Evolutionary conservation across 2,888 invertebrate species (phyloP).

Genomic region (Parnassius orleans): DNA sequence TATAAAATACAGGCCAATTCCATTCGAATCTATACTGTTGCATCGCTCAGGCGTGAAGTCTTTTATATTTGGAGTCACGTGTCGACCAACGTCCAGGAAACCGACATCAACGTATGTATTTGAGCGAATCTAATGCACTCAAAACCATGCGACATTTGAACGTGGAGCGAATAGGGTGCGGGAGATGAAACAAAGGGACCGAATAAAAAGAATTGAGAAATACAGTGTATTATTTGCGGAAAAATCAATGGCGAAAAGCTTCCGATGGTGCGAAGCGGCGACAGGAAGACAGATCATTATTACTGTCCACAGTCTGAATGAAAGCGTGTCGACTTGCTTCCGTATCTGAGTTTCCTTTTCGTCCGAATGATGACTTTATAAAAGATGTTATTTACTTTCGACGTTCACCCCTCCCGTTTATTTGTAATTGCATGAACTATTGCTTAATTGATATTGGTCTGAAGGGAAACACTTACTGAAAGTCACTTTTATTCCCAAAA

Average conservation of each 20-base stretch:
- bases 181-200: slow-evolving; percentile 39
- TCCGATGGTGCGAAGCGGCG: slow-evolving; percentile 62
- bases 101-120: slow-evolving; percentile 64
- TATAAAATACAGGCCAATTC: slow-evolving; percentile 74
- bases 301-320: slow-evolving; percentile 59
- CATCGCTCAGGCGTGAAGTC: slow-evolving; percentile 75
- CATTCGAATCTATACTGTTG: slow-evolving; percentile 69
- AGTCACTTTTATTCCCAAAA: too few species aligned
- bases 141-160: slow-evolving; percentile 63
- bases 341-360: slow-evolving; percentile 56
- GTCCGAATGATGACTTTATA: slow-evolving; percentile 62
- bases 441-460: slow-evolving; percentile 16
- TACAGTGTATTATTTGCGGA: slow-evolving; percentile 73
- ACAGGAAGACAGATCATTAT: slow-evolving; percentile 73
- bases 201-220: slow-evolving; percentile 48
- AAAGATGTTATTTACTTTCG: slow-evolving; percentile 69
- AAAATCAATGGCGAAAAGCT: slow-evolving; percentile 75
- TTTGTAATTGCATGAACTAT: slow-evolving; percentile 41
- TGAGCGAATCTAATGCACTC: slow-evolving; percentile 78
- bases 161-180: slow-evolving; percentile 42
- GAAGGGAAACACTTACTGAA: background rate
- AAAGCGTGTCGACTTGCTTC: slow-evolving; percentile 60
- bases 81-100: slow-evolving; percentile 73
- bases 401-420: slow-evolving; percentile 42
- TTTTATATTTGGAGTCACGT: slow-evolving; percentile 77